Evolutionary conservation across 2,797 vertebrate genomes (phyloP).

Genomic region (Margarornis squamiger): DNA sequence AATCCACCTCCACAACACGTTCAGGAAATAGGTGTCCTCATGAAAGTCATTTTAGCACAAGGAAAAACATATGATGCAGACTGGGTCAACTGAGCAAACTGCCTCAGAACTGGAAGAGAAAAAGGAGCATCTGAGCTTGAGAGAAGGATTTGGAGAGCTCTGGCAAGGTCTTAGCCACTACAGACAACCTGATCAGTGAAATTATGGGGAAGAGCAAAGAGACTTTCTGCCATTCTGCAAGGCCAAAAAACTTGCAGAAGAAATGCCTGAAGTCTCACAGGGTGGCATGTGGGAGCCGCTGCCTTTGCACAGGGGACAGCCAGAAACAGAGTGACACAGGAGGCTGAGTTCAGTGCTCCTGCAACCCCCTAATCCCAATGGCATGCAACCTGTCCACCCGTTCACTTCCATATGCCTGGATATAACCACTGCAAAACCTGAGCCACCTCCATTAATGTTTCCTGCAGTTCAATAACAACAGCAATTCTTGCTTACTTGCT

Average conservation of each 20-base stretch:
- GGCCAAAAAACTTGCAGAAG: neutral
- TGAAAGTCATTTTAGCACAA: neutral
- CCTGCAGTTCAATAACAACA: neutral
- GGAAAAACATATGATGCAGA: neutral
- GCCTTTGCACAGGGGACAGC: neutral
- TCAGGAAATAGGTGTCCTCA: neutral
- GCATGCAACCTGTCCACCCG: accelerated
- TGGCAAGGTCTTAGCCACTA: neutral
- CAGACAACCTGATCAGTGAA: neutral
- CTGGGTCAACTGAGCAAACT: neutral
- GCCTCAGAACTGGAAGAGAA: neutral
- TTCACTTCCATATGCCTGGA: neutral
- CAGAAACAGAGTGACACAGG: neutral
- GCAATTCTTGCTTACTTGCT: neutral
- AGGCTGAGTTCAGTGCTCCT: neutral
- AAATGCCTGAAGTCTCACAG: neutral
- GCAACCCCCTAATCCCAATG: neutral
- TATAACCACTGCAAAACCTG: neutral
- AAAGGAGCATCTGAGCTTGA: neutral
- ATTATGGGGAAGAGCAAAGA: neutral
- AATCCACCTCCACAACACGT: neutral
- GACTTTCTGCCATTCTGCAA: neutral
- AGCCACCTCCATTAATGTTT: neutral
- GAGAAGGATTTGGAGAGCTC: neutral
- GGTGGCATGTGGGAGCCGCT: neutral